A percentile compares a stretch with the other conserved stretches of the same genome.
These are phyloP conservation scores for Plestiodon gilberti DNA, from an alignment of 2,113 vertebrate genomes.

Conservation along the genomic window DNA sequence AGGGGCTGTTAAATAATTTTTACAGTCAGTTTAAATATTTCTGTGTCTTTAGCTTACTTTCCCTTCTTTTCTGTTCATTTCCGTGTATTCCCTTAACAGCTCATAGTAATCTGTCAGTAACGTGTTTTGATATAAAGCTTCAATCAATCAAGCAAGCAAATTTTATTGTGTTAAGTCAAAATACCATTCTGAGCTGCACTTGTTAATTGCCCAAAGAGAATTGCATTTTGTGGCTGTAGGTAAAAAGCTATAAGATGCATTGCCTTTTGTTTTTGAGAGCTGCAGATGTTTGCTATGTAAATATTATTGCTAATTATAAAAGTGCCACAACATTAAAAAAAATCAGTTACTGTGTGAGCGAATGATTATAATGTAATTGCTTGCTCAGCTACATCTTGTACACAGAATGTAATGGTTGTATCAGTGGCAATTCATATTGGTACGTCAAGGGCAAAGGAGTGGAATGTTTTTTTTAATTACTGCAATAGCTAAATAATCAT, in stretches of 20 bases:
- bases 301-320: background rate
- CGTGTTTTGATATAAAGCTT: background rate
- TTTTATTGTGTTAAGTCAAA: background rate
- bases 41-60: background rate
- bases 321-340: background rate
- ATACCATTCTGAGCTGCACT: background rate
- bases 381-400: background rate
- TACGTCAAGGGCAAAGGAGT: background rate
- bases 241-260: slow-evolving; percentile 23
- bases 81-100: background rate
- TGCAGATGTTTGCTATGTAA: slow-evolving; percentile 10
- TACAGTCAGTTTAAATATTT: slow-evolving; percentile 2
- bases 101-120: background rate
- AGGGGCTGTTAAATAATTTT: background rate
- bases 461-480: background rate
- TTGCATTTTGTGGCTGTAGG: slow-evolving; percentile 7
- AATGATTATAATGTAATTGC: slow-evolving; percentile 12
- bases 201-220: background rate
- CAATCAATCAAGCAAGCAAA: background rate
- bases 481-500: background rate
- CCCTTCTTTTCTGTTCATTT: background rate
- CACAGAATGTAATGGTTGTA: slow-evolving; percentile 10
- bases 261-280: background rate
- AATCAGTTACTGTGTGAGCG: slow-evolving; percentile 6
- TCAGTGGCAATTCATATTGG: background rate